These are phyloP conservation scores for Polyommatus icarus DNA, from an alignment of 2,888 invertebrate species.

Conservation along the genomic window DNA sequence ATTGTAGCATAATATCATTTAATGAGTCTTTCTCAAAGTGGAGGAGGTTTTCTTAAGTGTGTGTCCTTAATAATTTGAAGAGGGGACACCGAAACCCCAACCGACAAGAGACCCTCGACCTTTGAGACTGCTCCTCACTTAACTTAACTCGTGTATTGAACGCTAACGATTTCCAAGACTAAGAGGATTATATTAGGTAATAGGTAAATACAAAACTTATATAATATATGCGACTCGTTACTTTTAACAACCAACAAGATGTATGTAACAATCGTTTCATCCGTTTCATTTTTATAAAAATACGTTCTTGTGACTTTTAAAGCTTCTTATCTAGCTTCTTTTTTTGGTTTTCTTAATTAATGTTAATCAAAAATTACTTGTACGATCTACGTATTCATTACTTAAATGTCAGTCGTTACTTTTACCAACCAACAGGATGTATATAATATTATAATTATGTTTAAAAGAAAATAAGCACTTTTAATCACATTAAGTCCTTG, in stretches of 20 bases:
- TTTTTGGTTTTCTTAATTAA: not conserved
- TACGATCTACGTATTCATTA: not conserved
- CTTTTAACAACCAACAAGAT: too few relatives aligned
- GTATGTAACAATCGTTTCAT: not conserved
- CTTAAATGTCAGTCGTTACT: not conserved
- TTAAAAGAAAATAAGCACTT: not conserved
- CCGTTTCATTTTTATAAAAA: not conserved
- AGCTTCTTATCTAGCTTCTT: not conserved
- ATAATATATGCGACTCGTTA: too few relatives aligned
- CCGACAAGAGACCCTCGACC: constrained; percentile 17
- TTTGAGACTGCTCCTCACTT: constrained; percentile 17
- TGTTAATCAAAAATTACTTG: not conserved
- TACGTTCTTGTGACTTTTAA: not conserved
- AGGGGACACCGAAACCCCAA: constrained; percentile 13
- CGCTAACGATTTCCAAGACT: not conserved
- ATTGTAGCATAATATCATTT: not conserved
- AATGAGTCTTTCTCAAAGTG: constrained; percentile 1
- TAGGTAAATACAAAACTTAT: not conserved
- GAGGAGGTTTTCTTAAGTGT: not conserved
- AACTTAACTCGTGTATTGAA: constrained; percentile 12
- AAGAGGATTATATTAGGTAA: not conserved
- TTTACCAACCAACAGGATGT: not conserved
- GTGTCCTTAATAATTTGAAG: constrained; percentile 20
- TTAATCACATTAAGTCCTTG: not conserved
- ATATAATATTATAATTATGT: not conserved